Conservation (phyloP, 2,888 invertebrate genomes). For the Drosophila vallismaia region DNA sequence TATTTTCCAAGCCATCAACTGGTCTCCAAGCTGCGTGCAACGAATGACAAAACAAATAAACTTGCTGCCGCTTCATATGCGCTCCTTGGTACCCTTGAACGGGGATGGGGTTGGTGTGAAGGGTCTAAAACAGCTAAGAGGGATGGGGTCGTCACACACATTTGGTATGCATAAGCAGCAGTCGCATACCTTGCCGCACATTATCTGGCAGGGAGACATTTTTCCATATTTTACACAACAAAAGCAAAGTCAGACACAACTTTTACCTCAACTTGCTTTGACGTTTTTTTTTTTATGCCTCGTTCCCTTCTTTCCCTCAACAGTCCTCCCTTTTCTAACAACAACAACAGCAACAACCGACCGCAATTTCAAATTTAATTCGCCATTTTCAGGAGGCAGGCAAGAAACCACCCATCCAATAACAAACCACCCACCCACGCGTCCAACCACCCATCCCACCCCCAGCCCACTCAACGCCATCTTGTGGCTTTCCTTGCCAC, state of each 20-base stretch:
- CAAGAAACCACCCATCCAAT: slow-evolving; percentile 31
- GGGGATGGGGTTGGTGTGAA: slow-evolving; percentile 1
- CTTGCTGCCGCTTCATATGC: slow-evolving; percentile 46
- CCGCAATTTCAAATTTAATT: slow-evolving; percentile 78
- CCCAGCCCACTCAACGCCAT: slow-evolving; percentile 58
- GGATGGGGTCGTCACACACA: slow-evolving; percentile 41
- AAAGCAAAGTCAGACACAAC: slow-evolving; percentile 57
- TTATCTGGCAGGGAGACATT: slow-evolving; percentile 56
- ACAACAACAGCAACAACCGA: slow-evolving; percentile 28
- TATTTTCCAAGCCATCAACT: slow-evolving; percentile 46
- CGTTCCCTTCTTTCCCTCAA: slow-evolving; percentile 2
- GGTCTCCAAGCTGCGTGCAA: slow-evolving; percentile 43
- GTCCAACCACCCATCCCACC: slow-evolving; percentile 3
- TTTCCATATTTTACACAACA: slow-evolving; percentile 74
- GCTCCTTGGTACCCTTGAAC: slow-evolving; percentile 1
- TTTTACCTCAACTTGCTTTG: slow-evolving; percentile 72
- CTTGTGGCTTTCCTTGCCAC: slow-evolving; percentile 64
- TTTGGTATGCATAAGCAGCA: slow-evolving; percentile 76
- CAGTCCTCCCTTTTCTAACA: slow-evolving; percentile 11
- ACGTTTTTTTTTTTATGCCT: slow-evolving; percentile 46
- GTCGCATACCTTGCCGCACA: slow-evolving; percentile 64
- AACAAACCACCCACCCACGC: slow-evolving; percentile 12
- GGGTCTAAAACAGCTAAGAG: not conserved
- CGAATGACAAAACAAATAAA: slow-evolving; percentile 66
- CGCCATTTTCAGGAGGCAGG: slow-evolving; percentile 70